phyloP scores from a whole-genome alignment of 2,888 invertebrate genomes.

The Thymelicus lineola region DNA sequence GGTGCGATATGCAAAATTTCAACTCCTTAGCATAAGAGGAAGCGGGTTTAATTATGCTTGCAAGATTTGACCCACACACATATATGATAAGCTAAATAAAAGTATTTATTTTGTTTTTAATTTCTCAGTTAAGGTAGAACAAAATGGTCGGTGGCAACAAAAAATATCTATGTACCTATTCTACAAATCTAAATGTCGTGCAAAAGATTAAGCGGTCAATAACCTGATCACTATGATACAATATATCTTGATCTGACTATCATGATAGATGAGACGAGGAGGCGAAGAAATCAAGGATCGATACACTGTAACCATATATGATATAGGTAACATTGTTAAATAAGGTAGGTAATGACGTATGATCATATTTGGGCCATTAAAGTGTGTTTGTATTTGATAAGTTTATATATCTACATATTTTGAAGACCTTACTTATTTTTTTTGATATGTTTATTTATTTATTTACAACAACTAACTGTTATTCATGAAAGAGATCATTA shows the following conservation, averaged over 20 bases:
- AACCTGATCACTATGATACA: conserved; percentile 17
- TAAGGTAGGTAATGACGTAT: not conserved
- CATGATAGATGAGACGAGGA: conserved; percentile 27
- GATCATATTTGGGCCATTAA: conserved; percentile 12
- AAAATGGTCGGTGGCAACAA: too few species aligned
- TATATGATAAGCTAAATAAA: too few species aligned
- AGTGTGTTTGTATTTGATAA: not conserved
- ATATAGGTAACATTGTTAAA: conserved; percentile 20
- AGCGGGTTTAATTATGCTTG: too few species aligned
- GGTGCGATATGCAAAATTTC: too few species aligned
- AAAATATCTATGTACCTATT: not conserved
- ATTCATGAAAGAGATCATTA: too few species aligned
- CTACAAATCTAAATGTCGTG: not conserved
- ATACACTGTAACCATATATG: conserved; percentile 13
- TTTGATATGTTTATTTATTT: too few species aligned
- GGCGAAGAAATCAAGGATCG: conserved; percentile 20
- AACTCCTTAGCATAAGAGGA: too few species aligned
- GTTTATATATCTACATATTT: not conserved
- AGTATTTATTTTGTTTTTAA: too few species aligned
- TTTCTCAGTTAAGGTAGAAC: too few species aligned
- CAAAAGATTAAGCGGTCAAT: conserved; percentile 14
- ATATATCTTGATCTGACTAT: conserved; percentile 26
- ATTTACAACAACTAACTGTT: too few species aligned
- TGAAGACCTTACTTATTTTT: too few species aligned
- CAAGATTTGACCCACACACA: too few species aligned